A percentile compares a stretch with the other conserved stretches of the same genome.
Conservation (phyloP, 2,888 invertebrate species). For the Meghimatium bilineatum region DNA sequence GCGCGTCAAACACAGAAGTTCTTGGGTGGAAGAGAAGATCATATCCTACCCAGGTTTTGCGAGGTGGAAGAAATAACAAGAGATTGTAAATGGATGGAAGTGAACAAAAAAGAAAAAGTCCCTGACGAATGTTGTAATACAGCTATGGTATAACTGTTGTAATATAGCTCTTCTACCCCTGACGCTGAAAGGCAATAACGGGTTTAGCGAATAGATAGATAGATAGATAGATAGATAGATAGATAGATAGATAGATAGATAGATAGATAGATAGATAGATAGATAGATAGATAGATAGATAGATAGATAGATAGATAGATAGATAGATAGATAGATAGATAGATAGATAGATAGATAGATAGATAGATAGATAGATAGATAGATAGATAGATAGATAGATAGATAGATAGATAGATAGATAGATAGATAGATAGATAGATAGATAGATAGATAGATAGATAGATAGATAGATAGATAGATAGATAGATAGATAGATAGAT, state of each 20-base stretch:
- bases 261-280: background rate
- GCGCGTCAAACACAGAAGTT: no score
- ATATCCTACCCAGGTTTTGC: no score
- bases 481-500: conserved; percentile 27
- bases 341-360: background rate
- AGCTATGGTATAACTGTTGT: no score
- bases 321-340: background rate
- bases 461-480: conserved; percentile 23
- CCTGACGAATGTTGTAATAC: no score
- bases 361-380: background rate
- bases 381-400: background rate
- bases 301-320: background rate
- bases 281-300: background rate
- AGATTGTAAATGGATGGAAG: no score
- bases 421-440: background rate
- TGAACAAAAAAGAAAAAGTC: no score
- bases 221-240: background rate
- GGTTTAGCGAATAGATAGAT: no score
- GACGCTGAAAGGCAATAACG: background rate
- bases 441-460: conserved; percentile 18
- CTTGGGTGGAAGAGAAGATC: no score
- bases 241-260: background rate
- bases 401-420: background rate
- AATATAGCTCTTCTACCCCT: no score
- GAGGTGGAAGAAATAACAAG: no score